A percentile compares a stretch with the other conserved stretches of the same genome.
phyloP scores from a whole-genome alignment of 2,113 vertebrate genomes.

The Blennius ocellaris region DNA sequence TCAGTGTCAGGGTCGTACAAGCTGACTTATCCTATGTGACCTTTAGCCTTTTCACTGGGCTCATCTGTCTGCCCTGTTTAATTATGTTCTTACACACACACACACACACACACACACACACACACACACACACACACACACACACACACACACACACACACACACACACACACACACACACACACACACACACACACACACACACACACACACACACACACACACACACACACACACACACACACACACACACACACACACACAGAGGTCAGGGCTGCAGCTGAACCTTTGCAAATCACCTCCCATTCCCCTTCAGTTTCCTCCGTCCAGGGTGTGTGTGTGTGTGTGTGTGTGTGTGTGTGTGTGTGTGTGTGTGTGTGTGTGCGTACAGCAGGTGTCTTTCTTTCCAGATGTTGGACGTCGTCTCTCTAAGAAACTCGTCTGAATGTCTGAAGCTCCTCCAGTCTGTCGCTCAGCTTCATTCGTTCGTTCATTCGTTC shows the following conservation, averaged over 20 bases:
- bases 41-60: constrained; percentile 48
- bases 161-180: too few relatives aligned
- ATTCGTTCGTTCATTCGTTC: too few relatives aligned
- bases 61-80: constrained; percentile 78
- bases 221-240: too few relatives aligned
- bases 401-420: too few relatives aligned
- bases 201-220: background rate
- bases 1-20: background rate
- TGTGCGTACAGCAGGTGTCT: background rate
- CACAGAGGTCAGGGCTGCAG: constrained; percentile 54
- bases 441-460: too few relatives aligned
- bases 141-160: constrained; percentile 3
- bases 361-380: constrained; percentile 2
- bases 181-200: background rate
- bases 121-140: constrained; percentile 27
- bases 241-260: background rate
- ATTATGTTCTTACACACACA: constrained; percentile 63
- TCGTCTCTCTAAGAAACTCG: too few relatives aligned
- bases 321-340: constrained; percentile 19
- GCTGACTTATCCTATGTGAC: constrained; percentile 56
- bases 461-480: too few relatives aligned
- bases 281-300: constrained; percentile 55
- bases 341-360: constrained; percentile 6
- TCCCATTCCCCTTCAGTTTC: constrained; percentile 9
- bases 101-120: constrained; percentile 20